A percentile compares a stretch with the other conserved stretches of the same genome.
Evolutionary conservation across 2,797 vertebrate species (phyloP).

Genomic region (Sarcoramphus papa): DNA sequence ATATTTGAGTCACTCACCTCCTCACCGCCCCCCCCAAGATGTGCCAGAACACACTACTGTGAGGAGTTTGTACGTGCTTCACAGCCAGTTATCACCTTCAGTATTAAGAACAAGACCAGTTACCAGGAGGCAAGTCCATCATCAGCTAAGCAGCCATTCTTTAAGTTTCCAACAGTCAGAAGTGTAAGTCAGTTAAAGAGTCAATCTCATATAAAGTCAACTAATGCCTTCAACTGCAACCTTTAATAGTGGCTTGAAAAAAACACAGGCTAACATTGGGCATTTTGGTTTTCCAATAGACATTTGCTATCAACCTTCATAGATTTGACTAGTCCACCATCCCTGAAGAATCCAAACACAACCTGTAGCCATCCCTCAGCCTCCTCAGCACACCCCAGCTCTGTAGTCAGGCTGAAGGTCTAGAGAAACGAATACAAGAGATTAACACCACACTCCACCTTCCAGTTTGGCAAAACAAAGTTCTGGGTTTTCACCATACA

Average conservation of each 20-base stretch:
- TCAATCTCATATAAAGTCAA: background rate
- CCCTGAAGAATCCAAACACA: background rate
- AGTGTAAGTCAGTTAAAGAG: background rate
- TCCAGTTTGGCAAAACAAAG: background rate
- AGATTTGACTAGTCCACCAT: background rate
- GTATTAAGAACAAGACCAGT: background rate
- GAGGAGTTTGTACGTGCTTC: background rate
- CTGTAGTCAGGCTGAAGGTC: background rate
- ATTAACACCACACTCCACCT: background rate
- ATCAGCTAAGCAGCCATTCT: background rate
- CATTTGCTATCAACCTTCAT: background rate
- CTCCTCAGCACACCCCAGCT: background rate
- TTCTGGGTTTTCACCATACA: background rate
- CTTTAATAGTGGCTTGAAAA: background rate
- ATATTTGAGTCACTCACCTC: background rate
- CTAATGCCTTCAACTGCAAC: background rate
- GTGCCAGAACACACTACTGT: background rate
- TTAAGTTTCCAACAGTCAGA: background rate
- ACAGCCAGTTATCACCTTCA: background rate
- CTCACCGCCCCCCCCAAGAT: background rate
- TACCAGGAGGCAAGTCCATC: background rate
- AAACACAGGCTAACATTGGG: background rate
- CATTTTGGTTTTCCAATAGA: background rate
- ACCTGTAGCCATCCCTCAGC: background rate
- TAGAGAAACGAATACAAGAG: background rate